These are phyloP conservation scores for Pampusana beccarii DNA, from an alignment of 2,113 vertebrate genomes.

Conservation along the genomic window DNA sequence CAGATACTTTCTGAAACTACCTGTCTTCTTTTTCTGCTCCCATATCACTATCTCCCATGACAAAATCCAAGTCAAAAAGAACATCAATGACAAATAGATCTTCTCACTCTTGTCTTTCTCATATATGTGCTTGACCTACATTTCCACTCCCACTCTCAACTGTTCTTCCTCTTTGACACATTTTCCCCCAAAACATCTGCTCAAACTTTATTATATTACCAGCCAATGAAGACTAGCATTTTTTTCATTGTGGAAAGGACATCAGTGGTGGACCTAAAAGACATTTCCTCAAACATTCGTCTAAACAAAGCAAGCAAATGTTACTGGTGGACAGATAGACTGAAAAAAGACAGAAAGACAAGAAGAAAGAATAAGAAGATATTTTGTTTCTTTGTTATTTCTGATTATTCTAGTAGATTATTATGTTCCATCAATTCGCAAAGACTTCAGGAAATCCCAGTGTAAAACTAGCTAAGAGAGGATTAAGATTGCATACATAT, in stretches of 20 bases:
- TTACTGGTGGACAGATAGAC: not conserved
- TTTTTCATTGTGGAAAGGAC: not conserved
- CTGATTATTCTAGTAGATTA: not conserved
- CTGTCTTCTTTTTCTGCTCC: too few species aligned
- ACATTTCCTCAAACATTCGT: not conserved
- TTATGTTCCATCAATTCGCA: not conserved
- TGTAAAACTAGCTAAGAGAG: not conserved
- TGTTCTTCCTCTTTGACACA: not conserved
- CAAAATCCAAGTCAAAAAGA: too few species aligned
- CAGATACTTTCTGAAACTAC: not conserved
- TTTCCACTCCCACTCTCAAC: too few species aligned
- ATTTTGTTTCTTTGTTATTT: not conserved
- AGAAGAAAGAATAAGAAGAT: not conserved
- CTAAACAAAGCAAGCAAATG: accelerated
- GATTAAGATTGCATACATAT: not conserved
- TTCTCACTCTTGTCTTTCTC: too few species aligned
- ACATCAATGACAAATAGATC: too few species aligned
- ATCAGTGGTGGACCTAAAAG: not conserved
- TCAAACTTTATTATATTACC: not conserved
- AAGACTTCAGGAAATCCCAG: not conserved
- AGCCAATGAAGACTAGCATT: not conserved
- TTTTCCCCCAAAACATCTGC: not conserved
- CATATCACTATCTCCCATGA: too few species aligned
- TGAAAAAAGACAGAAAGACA: not conserved
- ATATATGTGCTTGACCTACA: too few species aligned